Conservation (phyloP, 2,113 vertebrate species). For the Nerophis ophidion region DNA sequence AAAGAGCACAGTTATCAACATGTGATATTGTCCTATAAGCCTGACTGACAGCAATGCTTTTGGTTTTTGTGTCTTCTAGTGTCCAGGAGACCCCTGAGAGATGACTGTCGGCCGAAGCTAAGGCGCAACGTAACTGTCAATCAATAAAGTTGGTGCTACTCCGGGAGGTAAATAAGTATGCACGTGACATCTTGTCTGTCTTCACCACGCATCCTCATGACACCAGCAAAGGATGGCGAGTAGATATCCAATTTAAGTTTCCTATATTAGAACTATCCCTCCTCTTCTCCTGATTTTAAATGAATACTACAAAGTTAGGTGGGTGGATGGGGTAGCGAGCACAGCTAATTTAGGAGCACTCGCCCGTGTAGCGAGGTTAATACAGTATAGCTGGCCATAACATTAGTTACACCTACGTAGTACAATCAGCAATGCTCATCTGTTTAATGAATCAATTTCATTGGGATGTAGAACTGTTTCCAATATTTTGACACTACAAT, state of each 20-base stretch:
- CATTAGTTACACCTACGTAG: too few relatives aligned
- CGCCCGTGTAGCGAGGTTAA: background rate
- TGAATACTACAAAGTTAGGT: conserved; percentile 37
- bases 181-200: conserved; percentile 14
- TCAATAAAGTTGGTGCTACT: conserved; percentile 56
- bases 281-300: conserved; percentile 35
- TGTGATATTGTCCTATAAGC: background rate
- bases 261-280: conserved; percentile 41
- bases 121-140: conserved; percentile 52
- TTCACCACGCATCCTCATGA: conserved; percentile 18
- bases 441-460: too few relatives aligned
- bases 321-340: conserved; percentile 38
- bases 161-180: conserved; percentile 47
- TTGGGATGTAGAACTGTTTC: too few relatives aligned
- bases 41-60: conserved; percentile 25
- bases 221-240: too few relatives aligned
- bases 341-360: conserved; percentile 48
- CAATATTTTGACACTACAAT: too few relatives aligned
- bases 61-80: conserved; percentile 47
- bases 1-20: too few relatives aligned
- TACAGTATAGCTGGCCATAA: too few relatives aligned
- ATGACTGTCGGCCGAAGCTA: conserved; percentile 58
- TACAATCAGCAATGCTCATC: too few relatives aligned
- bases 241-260: conserved; percentile 26
- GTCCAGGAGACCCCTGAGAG: conserved; percentile 40